These are phyloP conservation scores for Emesis russula DNA, from an alignment of 2,888 invertebrate genomes.

Conservation along the genomic window DNA sequence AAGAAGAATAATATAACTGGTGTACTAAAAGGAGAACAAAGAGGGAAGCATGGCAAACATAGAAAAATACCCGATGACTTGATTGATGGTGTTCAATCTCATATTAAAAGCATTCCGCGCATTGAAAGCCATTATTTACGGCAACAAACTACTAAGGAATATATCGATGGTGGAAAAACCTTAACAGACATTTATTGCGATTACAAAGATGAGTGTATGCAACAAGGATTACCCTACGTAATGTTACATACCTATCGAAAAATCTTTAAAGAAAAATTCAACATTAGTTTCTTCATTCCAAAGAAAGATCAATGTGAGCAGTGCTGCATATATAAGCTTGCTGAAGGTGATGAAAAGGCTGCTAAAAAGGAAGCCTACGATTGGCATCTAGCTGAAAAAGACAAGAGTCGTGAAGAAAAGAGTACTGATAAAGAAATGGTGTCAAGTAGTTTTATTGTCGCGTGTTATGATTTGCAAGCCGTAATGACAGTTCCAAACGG, in stretches of 20 bases:
- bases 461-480: slow-evolving; percentile 16
- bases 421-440: neutral
- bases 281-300: slow-evolving; percentile 42
- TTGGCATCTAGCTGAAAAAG: slow-evolving; percentile 6
- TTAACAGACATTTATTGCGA: neutral
- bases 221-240: slow-evolving; percentile 39
- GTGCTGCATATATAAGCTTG: slow-evolving; percentile 28
- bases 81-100: slow-evolving; percentile 30
- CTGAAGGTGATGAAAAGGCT: slow-evolving; percentile 46
- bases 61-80: slow-evolving; percentile 14
- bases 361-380: neutral
- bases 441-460: slow-evolving; percentile 11
- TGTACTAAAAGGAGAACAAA: slow-evolving; percentile 21
- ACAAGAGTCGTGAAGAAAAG: slow-evolving; percentile 18
- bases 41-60: slow-evolving; percentile 14
- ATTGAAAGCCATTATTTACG: slow-evolving; percentile 26
- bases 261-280: slow-evolving; percentile 34
- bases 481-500: neutral
- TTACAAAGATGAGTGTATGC: slow-evolving; percentile 19
- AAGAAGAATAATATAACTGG: slow-evolving; percentile 2
- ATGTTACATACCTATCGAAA: slow-evolving; percentile 18
- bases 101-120: slow-evolving; percentile 24
- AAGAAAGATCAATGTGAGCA: slow-evolving; percentile 51
- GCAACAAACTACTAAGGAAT: slow-evolving; percentile 2
- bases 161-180: slow-evolving; percentile 11